These are phyloP conservation scores for Panorpa germanica DNA, from an alignment of 2,888 invertebrate genomes.

Conservation along the genomic window DNA sequence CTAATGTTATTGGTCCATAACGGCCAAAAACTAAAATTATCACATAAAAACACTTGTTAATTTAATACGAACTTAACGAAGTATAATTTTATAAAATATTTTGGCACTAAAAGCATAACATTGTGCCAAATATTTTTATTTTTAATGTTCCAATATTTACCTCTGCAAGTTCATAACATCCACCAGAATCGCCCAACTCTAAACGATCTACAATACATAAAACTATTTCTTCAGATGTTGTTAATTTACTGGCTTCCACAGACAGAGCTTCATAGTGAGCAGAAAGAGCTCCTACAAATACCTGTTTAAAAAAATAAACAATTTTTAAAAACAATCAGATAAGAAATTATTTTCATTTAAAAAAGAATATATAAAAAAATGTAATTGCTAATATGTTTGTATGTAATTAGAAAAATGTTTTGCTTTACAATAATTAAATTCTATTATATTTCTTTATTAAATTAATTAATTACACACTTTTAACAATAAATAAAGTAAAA, in stretches of 20 bases:
- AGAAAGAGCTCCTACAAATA: slow-evolving; percentile 76
- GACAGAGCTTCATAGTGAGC: slow-evolving; percentile 77
- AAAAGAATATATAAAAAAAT: no score
- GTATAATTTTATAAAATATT: no score
- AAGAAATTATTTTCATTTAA: no score
- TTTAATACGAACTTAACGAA: no score
- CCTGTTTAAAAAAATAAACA: slow-evolving; percentile 28
- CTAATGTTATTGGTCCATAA: no score
- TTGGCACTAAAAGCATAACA: no score
- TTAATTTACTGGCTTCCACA: slow-evolving; percentile 81
- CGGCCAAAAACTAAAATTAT: no score
- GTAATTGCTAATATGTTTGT: not conserved
- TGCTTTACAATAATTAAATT: slow-evolving; percentile 2
- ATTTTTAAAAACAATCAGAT: slow-evolving; percentile 3
- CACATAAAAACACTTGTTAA: no score
- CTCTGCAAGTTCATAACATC: slow-evolving; percentile 69
- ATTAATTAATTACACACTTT: no score
- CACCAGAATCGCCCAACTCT: slow-evolving; percentile 33
- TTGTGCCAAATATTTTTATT: no score
- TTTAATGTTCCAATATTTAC: no score
- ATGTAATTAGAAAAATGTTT: not conserved
- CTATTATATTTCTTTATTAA: slow-evolving; percentile 5
- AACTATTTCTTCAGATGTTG: slow-evolving; percentile 81
- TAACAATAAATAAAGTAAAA: slow-evolving; percentile 1
- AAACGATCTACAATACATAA: slow-evolving; percentile 67